Evolutionary conservation across 1,140 invertebrate genomes (phyloP), one percentile per base, ranked within the genome.

Genomic region (Drosophila pallidifrons): DNA sequence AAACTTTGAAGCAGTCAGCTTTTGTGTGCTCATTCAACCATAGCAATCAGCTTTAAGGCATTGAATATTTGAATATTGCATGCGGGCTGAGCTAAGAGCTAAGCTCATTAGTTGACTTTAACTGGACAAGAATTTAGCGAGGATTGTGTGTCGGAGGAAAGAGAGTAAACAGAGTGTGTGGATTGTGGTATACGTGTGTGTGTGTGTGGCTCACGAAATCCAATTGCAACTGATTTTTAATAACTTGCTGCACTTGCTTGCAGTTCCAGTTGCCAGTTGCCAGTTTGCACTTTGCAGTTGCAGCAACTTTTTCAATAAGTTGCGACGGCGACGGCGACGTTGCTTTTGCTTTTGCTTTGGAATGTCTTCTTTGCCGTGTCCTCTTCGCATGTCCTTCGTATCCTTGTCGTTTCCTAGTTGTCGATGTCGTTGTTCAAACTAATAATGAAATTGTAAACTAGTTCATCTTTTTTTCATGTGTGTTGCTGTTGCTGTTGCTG

Each of bases 381-480:
- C 20, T 25, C 20, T 25, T 25, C 20, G 38, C 43, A 11, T 43
- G 46, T 51, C 38, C 32, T 41, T 25, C 30, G 51, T 46, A 16
- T 68, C 51, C 51, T 52, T 65, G 32, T 69, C 47, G 47, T 46
- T 13, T 43, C 41, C 41, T 13, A 38, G 35, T 43, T 43, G 41
- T 13, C 41, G 11, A 43, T 87, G 79, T 72, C 83, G 77, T 75
- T 83, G 85, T 75, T 89, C 83, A 88, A 88, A 89, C 83, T 88
- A 88, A 88, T 88, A 88, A 88, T 88, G 83, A 88, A 88, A 89
- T 88, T 85, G 83, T 88, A 88, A 88, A 88, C 83, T 88, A 88
- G 83, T 89, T 83, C 83, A 88, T 89, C 83, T 25, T 81, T 75
- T 77, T 75, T 15, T 77, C 28, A 20, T 59, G 20, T 59, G 20